A percentile compares a stretch with the other conserved stretches of the same genome.
Evolutionary conservation across 1,140 invertebrate species (phyloP).

Genomic region (Gonatopus flavifemur): DNA sequence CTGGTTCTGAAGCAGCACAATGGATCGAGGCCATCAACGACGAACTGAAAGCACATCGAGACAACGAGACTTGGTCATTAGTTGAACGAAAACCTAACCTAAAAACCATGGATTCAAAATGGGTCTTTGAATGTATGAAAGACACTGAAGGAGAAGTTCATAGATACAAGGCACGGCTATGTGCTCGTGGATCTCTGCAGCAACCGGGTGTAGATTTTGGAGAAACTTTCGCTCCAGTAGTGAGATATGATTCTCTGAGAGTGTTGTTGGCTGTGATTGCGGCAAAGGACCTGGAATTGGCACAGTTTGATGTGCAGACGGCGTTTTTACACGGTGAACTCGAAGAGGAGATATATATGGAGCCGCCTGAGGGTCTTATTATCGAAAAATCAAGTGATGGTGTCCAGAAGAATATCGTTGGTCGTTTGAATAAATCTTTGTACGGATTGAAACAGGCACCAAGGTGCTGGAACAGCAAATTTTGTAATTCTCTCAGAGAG

Average conservation of each 20-base stretch:
- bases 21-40: conserved; percentile 31
- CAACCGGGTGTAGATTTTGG: conserved; percentile 25
- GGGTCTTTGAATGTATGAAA: conserved; percentile 33
- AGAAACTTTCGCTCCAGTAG: conserved; percentile 8
- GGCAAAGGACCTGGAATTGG: conserved; percentile 1
- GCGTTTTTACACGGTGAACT: no score
- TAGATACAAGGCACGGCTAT: conserved; percentile 23
- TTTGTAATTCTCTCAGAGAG: conserved; percentile 8
- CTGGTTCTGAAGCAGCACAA: neutral
- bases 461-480: neutral
- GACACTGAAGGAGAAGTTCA: no score
- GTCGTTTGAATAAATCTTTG: neutral
- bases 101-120: conserved; percentile 31
- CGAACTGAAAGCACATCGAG: conserved; percentile 27
- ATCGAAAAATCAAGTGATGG: no score
- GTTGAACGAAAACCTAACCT: conserved; percentile 19
- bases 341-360: neutral
- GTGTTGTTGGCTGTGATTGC: conserved; percentile 28
- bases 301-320: neutral
- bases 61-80: conserved; percentile 33
- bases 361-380: neutral
- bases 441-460: neutral
- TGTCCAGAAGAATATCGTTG: neutral
- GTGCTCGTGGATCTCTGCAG: conserved; percentile 33
- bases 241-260: conserved; percentile 27